A percentile compares a stretch with the other conserved stretches of the same genome.
Conservation (phyloP, 2,113 vertebrate species). For the Aptenodytes forsteri region DNA sequence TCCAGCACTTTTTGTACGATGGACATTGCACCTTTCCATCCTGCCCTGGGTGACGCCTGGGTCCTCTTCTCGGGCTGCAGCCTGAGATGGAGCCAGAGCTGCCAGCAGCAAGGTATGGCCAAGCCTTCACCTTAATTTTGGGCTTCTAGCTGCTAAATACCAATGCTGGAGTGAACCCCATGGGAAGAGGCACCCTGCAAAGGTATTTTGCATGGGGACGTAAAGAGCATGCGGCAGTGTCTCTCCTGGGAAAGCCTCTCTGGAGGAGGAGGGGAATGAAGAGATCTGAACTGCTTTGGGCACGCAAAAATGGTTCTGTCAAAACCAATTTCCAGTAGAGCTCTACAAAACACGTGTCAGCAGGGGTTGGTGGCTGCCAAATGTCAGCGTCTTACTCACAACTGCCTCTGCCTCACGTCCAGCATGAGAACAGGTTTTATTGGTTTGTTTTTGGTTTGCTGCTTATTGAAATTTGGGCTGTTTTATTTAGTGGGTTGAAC, state of each 20-base stretch:
- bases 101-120: neutral
- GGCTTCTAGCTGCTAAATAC: neutral
- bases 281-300: neutral
- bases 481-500: neutral
- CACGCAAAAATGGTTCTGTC: neutral
- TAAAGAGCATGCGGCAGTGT: accelerated
- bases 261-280: neutral
- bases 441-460: neutral
- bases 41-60: accelerated
- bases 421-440: neutral
- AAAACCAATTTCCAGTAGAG: neutral
- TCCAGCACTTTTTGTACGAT: neutral
- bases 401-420: accelerated
- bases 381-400: accelerated
- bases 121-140: neutral
- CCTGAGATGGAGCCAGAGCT: neutral
- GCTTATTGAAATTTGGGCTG: neutral
- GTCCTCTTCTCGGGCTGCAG: accelerated
- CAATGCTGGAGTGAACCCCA: neutral
- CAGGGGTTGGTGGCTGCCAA: neutral
- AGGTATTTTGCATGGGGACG: accelerated
- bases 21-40: neutral
- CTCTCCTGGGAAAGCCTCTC: neutral
- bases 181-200: neutral
- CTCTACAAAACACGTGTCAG: neutral